Evolutionary conservation across 2,113 vertebrate species (phyloP).

Genomic region (Gavialis gangeticus): DNA sequence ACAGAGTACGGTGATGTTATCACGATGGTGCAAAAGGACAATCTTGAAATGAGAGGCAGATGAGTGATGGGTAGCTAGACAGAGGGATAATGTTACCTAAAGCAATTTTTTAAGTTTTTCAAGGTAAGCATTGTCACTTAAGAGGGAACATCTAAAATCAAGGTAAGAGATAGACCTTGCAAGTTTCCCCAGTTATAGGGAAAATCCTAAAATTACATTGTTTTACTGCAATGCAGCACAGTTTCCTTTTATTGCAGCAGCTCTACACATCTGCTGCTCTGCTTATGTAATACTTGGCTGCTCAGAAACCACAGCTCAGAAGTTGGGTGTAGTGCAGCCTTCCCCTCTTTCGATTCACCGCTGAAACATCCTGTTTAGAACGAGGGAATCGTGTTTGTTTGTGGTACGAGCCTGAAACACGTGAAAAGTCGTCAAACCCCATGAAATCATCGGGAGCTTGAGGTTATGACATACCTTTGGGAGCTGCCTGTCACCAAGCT

Average conservation of each 20-base stretch:
- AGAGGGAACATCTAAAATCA: background rate
- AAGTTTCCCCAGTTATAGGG: background rate
- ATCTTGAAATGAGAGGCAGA: background rate
- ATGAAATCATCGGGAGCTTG: background rate
- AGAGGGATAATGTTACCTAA: background rate
- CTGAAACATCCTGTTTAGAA: background rate
- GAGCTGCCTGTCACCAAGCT: background rate
- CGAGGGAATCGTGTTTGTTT: background rate
- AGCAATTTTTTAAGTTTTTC: background rate
- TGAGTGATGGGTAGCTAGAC: background rate
- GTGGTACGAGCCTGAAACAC: background rate
- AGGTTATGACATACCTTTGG: background rate
- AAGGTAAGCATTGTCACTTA: background rate
- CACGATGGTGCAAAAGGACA: background rate
- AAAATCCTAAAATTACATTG: background rate
- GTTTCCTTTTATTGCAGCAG: background rate
- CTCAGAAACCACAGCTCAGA: background rate
- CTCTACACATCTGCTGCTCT: background rate
- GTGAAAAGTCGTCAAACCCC: background rate
- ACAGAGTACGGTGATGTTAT: background rate
- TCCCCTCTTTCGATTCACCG: no score
- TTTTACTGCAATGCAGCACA: slow-evolving; percentile 46
- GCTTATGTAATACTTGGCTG: background rate
- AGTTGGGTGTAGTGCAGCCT: background rate
- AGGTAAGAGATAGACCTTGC: background rate